Base-by-base conservation (phyloP, 2,113 vertebrate species). In the Rhinichthys klamathensis region DNA sequence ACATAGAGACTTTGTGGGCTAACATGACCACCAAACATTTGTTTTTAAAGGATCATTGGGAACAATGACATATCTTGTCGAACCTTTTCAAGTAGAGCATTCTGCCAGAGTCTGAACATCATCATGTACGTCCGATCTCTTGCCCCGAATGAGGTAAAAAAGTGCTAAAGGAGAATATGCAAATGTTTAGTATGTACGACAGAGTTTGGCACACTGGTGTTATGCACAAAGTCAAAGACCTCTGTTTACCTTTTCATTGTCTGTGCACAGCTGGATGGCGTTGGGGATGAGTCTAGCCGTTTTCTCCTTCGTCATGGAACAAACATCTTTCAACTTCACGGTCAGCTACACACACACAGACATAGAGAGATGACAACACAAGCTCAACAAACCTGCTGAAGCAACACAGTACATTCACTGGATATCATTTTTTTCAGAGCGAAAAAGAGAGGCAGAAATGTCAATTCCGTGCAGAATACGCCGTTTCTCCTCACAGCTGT, bases 21-120 rank as follows among this genome's bases (percentile, higher is more conserved):
- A 27, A 63, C 25, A 81, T 38, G 38, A 44, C 16, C 2, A 81
- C 6, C 27, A 30, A 75, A 2, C 3, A 69, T 32, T 51, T 30
- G 6, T 51, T 75, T 75, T 75, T n/a, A 27, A 21, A 8, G 0
- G 3, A 46, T 41, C 3, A 4, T 2, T 35, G 21, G 13, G 23
- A 25, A 9, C 5, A 72, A 74, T 23, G 41, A 3, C 44, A 65
- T 21, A 16, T 80, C 9, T 7, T 13, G 23, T 60, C 90, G 80
- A 82, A 99, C 98, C 96, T 99, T 99, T 84, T 99, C 98, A 1
- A 99, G 95, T 81, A 99, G 96, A 1, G 98, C 98, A 0, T 99
- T 99, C 94, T 99, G 98, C 98, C 98, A 99, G 23, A 99, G 95
- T 81, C 98, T 96, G 95, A 99, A 99, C 98, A 99, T 99, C 98